A percentile compares a stretch with the other conserved stretches of the same genome.
phyloP scores from a whole-genome alignment of 2,113 vertebrate species.

The Cyphomyrus discorhynchus region DNA sequence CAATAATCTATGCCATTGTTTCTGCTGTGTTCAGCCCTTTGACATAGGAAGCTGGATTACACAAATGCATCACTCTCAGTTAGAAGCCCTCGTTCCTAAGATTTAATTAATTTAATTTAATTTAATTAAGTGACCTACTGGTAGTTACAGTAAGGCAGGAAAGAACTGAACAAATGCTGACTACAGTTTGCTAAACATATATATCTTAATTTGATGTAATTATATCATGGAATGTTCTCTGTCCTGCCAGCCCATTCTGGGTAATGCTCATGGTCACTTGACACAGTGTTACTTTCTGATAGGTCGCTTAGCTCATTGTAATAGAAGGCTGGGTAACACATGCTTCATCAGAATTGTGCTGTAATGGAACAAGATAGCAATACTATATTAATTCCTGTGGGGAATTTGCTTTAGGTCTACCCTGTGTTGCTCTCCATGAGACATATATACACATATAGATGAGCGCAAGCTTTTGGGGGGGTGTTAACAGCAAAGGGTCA shows the following conservation, averaged over 20 bases:
- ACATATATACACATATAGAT: no score
- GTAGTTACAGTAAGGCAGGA: slow-evolving; percentile 10
- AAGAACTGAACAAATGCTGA: not conserved
- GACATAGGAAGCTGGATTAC: not conserved
- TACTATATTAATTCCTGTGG: not conserved
- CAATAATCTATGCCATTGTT: not conserved
- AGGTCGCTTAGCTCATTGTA: not conserved
- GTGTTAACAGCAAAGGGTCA: not conserved
- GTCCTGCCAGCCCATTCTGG: not conserved
- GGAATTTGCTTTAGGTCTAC: not conserved
- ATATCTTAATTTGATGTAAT: not conserved
- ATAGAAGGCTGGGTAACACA: not conserved
- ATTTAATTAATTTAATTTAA: not conserved
- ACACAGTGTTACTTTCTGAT: not conserved
- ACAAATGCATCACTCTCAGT: slow-evolving; percentile 4
- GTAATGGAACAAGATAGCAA: not conserved
- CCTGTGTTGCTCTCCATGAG: not conserved
- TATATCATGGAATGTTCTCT: not conserved
- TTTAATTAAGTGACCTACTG: not conserved
- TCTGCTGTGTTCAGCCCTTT: not conserved
- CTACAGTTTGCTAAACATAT: not conserved
- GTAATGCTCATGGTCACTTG: not conserved
- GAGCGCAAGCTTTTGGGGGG: no score
- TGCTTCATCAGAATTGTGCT: not conserved
- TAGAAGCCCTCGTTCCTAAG: not conserved